Percentiles rank a stretch among this genome's conserved stretches.
Evolutionary conservation across 2,888 invertebrate genomes (phyloP).

Genomic region (Ennomos fuscantarius): DNA sequence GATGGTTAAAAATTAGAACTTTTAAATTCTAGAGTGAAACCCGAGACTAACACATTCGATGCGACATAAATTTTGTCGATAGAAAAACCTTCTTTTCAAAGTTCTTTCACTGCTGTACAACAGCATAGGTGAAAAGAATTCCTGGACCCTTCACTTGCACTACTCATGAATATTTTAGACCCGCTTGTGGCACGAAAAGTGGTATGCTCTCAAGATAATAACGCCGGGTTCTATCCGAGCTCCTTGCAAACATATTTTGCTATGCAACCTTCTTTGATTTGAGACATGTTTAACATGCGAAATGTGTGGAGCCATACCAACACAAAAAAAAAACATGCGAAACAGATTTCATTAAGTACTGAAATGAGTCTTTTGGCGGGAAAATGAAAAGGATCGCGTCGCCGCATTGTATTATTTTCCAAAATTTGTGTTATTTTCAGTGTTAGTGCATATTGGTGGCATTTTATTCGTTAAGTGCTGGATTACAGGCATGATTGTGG

Average conservation of each 20-base stretch:
- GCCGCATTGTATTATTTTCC: too few species aligned
- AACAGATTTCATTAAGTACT: neutral
- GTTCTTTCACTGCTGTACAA: slow-evolving; percentile 34
- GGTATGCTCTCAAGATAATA: slow-evolving; percentile 56
- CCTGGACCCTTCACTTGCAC: slow-evolving; percentile 64
- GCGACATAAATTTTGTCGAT: neutral
- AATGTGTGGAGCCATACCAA: slow-evolving; percentile 1
- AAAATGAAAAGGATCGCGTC: too few species aligned
- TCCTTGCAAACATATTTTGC: slow-evolving; percentile 17
- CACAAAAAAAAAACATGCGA: too few species aligned
- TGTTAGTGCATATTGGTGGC: too few species aligned
- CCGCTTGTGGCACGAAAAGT: slow-evolving; percentile 61
- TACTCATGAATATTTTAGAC: slow-evolving; percentile 76
- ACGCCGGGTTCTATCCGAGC: slow-evolving; percentile 8
- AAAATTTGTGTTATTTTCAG: too few species aligned
- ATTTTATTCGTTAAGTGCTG: too few species aligned
- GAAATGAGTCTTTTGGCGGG: too few species aligned
- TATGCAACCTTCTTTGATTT: slow-evolving; percentile 30
- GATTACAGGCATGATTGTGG: too few species aligned
- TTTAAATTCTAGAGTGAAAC: too few species aligned
- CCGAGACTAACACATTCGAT: too few species aligned
- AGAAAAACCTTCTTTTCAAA: slow-evolving; percentile 22
- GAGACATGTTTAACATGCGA: slow-evolving; percentile 13
- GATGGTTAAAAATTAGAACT: too few species aligned
- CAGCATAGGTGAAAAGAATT: slow-evolving; percentile 53